These are phyloP conservation scores for Spisula solida DNA, from an alignment of 2,888 invertebrate genomes.

Conservation along the genomic window DNA sequence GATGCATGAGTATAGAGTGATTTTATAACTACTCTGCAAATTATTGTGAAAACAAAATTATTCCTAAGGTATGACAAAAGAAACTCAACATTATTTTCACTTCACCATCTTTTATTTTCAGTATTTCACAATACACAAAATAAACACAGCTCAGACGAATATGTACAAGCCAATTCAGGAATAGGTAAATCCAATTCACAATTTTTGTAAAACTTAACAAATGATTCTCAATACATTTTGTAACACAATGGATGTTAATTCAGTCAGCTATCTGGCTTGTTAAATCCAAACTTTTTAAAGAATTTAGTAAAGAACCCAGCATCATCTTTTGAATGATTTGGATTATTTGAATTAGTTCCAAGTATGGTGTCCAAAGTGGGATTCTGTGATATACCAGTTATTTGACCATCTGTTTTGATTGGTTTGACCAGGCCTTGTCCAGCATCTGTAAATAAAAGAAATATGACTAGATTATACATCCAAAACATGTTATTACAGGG, in stretches of 20 bases:
- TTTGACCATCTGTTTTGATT: neutral
- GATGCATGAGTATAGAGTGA: no score
- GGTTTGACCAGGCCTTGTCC: neutral
- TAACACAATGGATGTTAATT: neutral
- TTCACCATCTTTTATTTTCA: no score
- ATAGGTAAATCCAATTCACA: neutral
- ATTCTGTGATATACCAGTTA: neutral
- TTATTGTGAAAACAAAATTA: no score
- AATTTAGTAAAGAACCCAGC: conserved; percentile 53
- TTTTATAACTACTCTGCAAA: no score
- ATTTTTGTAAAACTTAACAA: neutral
- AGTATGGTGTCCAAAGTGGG: neutral
- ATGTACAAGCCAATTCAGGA: neutral
- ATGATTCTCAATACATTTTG: neutral
- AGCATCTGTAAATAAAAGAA: conserved; percentile 18
- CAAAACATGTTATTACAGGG: no score
- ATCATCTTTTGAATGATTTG: conserved; percentile 32
- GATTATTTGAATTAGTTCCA: neutral
- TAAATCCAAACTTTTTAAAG: conserved; percentile 44
- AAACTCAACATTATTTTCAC: no score
- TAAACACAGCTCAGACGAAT: no score
- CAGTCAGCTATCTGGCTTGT: conserved; percentile 34
- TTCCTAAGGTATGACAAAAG: no score
- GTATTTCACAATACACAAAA: no score
- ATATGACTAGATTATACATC: neutral